A percentile compares a stretch with the other conserved stretches of the same genome.
Evolutionary conservation across 2,888 invertebrate species (phyloP).

Genomic region (Molanna angustata): DNA sequence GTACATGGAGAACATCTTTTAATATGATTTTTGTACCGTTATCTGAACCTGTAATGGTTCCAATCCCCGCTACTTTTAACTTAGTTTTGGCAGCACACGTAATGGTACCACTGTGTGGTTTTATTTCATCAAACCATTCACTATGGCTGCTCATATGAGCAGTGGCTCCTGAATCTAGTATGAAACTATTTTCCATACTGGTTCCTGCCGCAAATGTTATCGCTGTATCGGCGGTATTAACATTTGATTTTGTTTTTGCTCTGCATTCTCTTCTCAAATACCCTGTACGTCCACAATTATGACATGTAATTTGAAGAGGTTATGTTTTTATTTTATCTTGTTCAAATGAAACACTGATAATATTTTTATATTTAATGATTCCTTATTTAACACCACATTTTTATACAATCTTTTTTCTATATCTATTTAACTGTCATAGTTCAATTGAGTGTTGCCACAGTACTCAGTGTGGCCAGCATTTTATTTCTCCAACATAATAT

Average conservation of each 20-base stretch:
- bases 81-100: conserved; percentile 1
- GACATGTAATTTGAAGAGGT: conserved; percentile 1
- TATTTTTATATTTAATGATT: too few species aligned
- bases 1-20: conserved; percentile 1
- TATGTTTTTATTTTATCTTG: too few species aligned
- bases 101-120: neutral
- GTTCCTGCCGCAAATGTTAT: conserved; percentile 1
- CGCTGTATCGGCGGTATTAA: neutral
- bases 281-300: neutral
- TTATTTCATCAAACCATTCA: conserved; percentile 6
- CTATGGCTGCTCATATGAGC: conserved; percentile 1
- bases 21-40: neutral
- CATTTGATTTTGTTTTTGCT: neutral
- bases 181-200: neutral
- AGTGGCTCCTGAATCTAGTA: neutral
- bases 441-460: too few species aligned
- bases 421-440: too few species aligned
- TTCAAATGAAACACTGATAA: too few species aligned
- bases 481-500: too few species aligned
- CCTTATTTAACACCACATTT: too few species aligned
- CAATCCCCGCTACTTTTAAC: conserved; percentile 3
- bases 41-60: neutral
- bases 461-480: too few species aligned
- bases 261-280: neutral
- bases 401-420: too few species aligned